Conservation (phyloP, 2,113 vertebrate species). For the Forbesichthys papilliferus region DNA sequence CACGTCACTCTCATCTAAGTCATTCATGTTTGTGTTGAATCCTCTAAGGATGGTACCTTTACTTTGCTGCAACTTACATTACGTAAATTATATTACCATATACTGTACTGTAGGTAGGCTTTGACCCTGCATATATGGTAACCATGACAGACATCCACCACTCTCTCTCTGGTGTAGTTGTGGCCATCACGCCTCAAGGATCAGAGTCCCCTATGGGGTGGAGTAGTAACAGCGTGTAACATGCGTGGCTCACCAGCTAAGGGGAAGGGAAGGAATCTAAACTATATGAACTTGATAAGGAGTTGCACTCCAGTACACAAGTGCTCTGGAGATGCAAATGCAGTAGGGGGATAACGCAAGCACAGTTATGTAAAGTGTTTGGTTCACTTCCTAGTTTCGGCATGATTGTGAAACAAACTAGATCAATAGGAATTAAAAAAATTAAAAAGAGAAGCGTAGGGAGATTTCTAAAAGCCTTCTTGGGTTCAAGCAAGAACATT, state of each 20-base stretch:
- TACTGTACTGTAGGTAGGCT: constrained; percentile 62
- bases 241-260: not conserved
- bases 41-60: constrained; percentile 68
- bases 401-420: no score
- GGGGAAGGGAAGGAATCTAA: no score
- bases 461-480: constrained; percentile 25
- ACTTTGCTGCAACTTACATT: constrained; percentile 67
- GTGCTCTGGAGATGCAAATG: no score
- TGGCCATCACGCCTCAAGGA: constrained; percentile 39
- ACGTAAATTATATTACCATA: no score
- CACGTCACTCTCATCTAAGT: constrained; percentile 27
- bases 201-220: constrained; percentile 41
- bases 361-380: no score
- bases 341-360: no score
- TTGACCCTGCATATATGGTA: constrained; percentile 70
- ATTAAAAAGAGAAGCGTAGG: constrained; percentile 3
- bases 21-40: constrained; percentile 41
- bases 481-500: constrained; percentile 45
- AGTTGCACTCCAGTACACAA: no score
- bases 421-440: constrained; percentile 12
- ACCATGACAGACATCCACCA: constrained; percentile 63
- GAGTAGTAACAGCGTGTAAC: no score
- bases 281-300: no score
- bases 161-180: constrained; percentile 33
- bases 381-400: no score